phyloP scores from a whole-genome alignment of 1,140 invertebrate genomes.

The Dendroctonus ponderosae region DNA sequence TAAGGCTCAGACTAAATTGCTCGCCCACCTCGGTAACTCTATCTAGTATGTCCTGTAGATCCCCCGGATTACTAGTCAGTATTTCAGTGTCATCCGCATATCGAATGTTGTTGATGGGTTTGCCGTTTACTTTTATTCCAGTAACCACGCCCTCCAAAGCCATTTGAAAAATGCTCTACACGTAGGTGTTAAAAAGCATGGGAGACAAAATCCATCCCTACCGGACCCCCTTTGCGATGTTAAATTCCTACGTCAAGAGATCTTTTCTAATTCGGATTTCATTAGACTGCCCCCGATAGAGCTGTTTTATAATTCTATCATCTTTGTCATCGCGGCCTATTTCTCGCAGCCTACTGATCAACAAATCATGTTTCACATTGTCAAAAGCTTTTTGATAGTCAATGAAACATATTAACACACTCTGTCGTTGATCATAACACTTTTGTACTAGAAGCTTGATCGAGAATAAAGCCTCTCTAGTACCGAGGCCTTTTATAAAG shows the following conservation, averaged over 20 bases:
- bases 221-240: constrained; percentile 5
- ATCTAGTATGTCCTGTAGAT: not conserved
- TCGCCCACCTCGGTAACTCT: not conserved
- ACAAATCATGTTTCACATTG: too few species aligned
- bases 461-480: too few species aligned
- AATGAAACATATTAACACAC: too few species aligned
- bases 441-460: too few species aligned
- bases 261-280: not conserved
- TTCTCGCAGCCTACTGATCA: too few species aligned
- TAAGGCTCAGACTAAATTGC: not conserved
- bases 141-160: not conserved
- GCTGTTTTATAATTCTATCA: constrained; percentile 1
- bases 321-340: too few species aligned
- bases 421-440: too few species aligned
- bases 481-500: too few species aligned
- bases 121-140: constrained; percentile 6
- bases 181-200: constrained; percentile 9
- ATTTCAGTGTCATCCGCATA: constrained; percentile 1
- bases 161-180: constrained; percentile 9
- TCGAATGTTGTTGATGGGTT: constrained; percentile 9
- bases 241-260: not conserved
- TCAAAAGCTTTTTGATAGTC: too few species aligned
- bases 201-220: not conserved
- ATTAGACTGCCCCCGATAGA: constrained; percentile 12
- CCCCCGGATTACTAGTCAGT: not conserved